Evolutionary conservation across 2,888 invertebrate genomes (phyloP).

Genomic region (Sipunculus nudus): DNA sequence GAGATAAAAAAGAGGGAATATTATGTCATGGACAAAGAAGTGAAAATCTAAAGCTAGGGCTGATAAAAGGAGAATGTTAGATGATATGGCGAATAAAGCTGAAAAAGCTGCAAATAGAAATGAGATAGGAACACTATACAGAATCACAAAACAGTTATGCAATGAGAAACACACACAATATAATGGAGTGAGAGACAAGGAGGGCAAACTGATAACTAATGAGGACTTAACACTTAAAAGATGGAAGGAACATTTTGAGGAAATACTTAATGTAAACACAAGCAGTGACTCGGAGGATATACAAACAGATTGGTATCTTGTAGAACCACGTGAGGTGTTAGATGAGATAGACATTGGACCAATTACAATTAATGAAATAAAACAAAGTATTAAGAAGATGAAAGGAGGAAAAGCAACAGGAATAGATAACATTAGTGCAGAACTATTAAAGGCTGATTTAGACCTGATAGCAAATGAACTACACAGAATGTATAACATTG

Average conservation of each 20-base stretch:
- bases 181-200: background rate
- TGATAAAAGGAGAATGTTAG: background rate
- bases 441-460: conserved; percentile 1
- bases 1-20: no score
- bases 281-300: background rate
- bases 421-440: background rate
- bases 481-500: background rate
- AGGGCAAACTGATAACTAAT: background rate
- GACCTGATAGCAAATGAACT: background rate
- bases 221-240: background rate
- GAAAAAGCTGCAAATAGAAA: conserved; percentile 2
- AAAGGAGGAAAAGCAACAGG: conserved; percentile 7
- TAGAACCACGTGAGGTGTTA: no score
- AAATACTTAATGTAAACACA: background rate
- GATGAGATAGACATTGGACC: conserved; percentile 3
- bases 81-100: conserved; percentile 2
- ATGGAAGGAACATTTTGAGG: conserved; percentile 8
- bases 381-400: background rate
- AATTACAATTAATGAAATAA: background rate
- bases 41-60: no score
- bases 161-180: background rate
- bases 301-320: no score
- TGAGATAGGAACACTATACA: background rate
- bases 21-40: no score
- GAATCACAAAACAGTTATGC: background rate